These are phyloP conservation scores for Epinephelus moara DNA, from an alignment of 2,113 vertebrate species.

Conservation along the genomic window DNA sequence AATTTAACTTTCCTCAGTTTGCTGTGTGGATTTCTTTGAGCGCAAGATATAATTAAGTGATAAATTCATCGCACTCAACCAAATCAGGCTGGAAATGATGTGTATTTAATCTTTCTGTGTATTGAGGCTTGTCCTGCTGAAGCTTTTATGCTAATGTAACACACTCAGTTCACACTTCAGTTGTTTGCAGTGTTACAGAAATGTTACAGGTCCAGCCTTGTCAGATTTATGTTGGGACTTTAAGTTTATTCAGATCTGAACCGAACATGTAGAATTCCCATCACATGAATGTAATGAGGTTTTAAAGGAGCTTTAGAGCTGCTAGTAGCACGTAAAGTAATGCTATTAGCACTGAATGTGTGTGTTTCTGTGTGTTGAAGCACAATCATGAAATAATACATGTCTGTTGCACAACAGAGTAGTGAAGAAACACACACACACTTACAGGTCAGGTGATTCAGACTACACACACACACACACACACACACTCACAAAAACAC, in stretches of 20 bases:
- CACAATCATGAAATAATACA: not conserved
- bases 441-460: constrained; percentile 18
- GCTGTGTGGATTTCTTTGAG: too few species aligned
- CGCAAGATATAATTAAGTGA: too few species aligned
- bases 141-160: too few species aligned
- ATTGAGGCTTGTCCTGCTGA: too few species aligned
- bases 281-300: not conserved
- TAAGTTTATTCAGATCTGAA: not conserved
- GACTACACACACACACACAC: constrained; percentile 1
- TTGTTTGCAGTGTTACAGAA: too few species aligned
- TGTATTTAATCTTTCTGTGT: too few species aligned
- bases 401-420: not conserved
- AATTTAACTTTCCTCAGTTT: too few species aligned
- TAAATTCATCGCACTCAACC: too few species aligned
- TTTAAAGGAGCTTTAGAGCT: constrained; percentile 17
- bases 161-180: too few species aligned
- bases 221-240: too few species aligned
- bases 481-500: not conserved
- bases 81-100: too few species aligned
- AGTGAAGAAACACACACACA: constrained; percentile 11
- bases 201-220: too few species aligned
- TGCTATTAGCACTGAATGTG: not conserved
- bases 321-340: not conserved
- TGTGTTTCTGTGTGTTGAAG: constrained; percentile 1
- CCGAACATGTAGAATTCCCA: not conserved